Evolutionary conservation across 2,888 invertebrate genomes (phyloP).

Genomic region (Archips xylosteana): DNA sequence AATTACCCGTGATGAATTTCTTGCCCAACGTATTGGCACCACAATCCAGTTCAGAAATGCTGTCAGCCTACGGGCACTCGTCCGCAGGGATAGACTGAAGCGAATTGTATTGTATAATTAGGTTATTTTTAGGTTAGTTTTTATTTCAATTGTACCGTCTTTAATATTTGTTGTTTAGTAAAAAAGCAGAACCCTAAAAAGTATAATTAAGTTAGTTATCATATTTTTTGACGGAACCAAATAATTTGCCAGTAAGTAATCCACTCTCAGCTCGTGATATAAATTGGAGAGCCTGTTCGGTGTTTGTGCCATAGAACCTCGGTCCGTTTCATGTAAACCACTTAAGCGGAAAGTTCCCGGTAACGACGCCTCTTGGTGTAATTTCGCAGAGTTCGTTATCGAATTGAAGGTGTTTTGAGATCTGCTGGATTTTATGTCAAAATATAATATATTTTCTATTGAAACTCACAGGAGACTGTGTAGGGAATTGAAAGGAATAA

Average conservation of each 20-base stretch:
- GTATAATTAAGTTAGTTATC: neutral
- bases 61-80: too few relatives aligned
- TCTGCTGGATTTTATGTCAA: neutral
- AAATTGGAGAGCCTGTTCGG: constrained; percentile 30
- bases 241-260: constrained; percentile 1
- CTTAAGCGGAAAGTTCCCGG: constrained; percentile 24
- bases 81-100: too few relatives aligned
- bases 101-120: too few relatives aligned
- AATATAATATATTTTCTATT: neutral
- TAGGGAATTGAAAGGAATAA: too few relatives aligned
- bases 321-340: constrained; percentile 30
- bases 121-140: too few relatives aligned
- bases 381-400: constrained; percentile 14
- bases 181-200: too few relatives aligned
- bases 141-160: too few relatives aligned
- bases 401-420: constrained; percentile 4
- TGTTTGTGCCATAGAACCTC: constrained; percentile 7
- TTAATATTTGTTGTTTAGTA: too few relatives aligned
- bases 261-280: constrained; percentile 16
- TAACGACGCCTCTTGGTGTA: constrained; percentile 16
- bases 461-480: neutral
- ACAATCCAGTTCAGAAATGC: too few relatives aligned
- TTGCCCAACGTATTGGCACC: too few relatives aligned
- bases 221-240: constrained; percentile 18
- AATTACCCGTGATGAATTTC: too few relatives aligned